phyloP scores from a whole-genome alignment of 1,140 invertebrate genomes.

The Argopecten irradians region DNA sequence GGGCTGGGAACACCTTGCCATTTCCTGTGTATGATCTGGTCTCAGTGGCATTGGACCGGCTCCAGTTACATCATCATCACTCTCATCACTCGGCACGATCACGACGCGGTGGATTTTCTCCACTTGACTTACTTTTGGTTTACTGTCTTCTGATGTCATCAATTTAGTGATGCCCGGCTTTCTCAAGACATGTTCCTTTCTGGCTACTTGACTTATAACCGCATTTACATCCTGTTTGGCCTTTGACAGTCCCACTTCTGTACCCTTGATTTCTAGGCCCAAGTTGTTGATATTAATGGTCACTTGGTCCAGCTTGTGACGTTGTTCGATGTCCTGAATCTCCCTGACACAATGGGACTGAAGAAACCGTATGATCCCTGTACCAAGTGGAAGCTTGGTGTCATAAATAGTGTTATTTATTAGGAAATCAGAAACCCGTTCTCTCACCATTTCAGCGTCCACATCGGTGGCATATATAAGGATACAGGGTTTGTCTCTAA shows the following conservation, averaged over 20 bases:
- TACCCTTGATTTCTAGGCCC: constrained; percentile 42
- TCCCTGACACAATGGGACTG: background rate
- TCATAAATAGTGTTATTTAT: constrained; percentile 38
- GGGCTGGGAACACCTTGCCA: constrained; percentile 1
- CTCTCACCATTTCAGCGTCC: constrained; percentile 28
- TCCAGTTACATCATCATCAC: constrained; percentile 25
- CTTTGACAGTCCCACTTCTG: constrained; percentile 30
- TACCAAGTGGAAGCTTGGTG: constrained; percentile 26
- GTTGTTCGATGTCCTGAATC: background rate
- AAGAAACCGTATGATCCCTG: constrained; percentile 40
- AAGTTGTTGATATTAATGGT: constrained; percentile 12
- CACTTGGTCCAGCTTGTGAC: constrained; percentile 9
- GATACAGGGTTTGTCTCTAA: background rate
- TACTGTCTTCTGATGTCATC: constrained; percentile 37
- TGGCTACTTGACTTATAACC: constrained; percentile 28
- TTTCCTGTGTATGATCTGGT: constrained; percentile 30
- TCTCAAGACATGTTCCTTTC: constrained; percentile 38
- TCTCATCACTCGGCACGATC: constrained; percentile 39
- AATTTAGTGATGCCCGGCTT: constrained; percentile 45
- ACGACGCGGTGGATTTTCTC: constrained; percentile 42
- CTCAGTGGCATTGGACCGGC: background rate
- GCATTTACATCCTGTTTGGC: constrained; percentile 36
- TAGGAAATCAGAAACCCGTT: constrained; percentile 47
- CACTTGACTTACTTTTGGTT: constrained; percentile 41
- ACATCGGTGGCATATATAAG: constrained; percentile 19